Evolutionary conservation across 2,113 vertebrate genomes (phyloP).

Genomic region (Pogona vitticeps): DNA sequence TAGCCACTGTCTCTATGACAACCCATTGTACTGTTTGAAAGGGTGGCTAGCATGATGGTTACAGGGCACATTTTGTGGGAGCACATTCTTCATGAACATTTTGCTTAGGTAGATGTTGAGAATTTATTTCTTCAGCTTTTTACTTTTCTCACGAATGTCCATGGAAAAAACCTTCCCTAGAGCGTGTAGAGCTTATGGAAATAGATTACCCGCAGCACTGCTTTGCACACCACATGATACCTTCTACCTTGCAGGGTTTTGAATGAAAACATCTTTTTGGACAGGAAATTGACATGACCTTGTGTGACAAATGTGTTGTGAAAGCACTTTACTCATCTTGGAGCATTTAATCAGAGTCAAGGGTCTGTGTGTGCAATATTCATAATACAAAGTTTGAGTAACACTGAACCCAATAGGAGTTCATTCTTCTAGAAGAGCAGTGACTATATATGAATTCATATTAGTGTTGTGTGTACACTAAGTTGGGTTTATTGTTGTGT

Average conservation of each 20-base stretch:
- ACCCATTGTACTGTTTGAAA: conserved; percentile 22
- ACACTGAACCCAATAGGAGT: background rate
- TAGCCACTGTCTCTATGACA: conserved; percentile 28
- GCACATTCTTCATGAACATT: background rate
- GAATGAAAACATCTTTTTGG: background rate
- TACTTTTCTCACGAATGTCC: background rate
- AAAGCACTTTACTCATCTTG: background rate
- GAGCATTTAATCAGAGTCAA: background rate
- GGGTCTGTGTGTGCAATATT: too few species aligned
- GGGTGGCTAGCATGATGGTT: background rate
- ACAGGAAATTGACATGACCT: conserved; percentile 5
- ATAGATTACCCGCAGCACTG: too few species aligned
- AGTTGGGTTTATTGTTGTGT: background rate
- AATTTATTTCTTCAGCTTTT: background rate
- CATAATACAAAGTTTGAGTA: too few species aligned
- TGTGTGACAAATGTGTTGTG: background rate
- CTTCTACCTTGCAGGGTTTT: background rate
- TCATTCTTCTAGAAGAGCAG: background rate
- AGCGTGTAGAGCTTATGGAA: background rate
- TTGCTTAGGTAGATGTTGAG: background rate
- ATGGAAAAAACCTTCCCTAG: background rate
- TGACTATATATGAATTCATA: background rate
- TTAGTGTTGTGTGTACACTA: background rate
- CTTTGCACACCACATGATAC: background rate
- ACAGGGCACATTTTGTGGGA: background rate